Evolutionary conservation across 1,140 invertebrate species (phyloP).

Genomic region (Chionoecetes opilio): DNA sequence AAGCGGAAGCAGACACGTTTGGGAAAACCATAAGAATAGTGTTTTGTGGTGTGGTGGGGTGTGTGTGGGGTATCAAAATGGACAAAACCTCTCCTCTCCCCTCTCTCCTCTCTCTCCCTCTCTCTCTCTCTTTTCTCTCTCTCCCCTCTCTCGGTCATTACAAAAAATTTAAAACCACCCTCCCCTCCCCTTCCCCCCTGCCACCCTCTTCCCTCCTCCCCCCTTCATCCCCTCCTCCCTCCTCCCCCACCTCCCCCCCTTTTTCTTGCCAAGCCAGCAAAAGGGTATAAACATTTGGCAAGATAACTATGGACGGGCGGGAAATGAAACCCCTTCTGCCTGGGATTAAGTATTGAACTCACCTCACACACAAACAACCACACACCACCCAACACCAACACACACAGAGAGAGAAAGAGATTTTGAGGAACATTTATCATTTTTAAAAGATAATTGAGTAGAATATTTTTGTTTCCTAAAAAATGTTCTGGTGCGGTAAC

Average conservation of each 20-base stretch:
- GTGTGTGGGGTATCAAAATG: too few relatives aligned
- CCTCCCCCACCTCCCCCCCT: background rate
- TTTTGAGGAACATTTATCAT: too few relatives aligned
- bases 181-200: background rate
- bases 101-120: slow-evolving; percentile 24
- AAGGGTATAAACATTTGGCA: background rate
- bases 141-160: background rate
- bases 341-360: too few relatives aligned
- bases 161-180: background rate
- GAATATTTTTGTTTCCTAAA: too few relatives aligned
- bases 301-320: too few relatives aligned
- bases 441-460: too few relatives aligned
- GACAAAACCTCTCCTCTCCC: too few relatives aligned
- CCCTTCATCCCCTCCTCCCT: background rate
- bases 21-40: background rate
- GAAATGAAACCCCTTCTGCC: too few relatives aligned
- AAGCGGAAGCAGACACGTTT: background rate
- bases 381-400: background rate
- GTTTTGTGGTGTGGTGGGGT: background rate
- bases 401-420: background rate
- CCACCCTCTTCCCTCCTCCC: background rate
- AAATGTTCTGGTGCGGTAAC: too few relatives aligned
- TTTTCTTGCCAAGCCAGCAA: background rate
- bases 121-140: slow-evolving; percentile 9
- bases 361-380: background rate